Evolutionary conservation across 2,888 invertebrate genomes (phyloP), one percentile per base, ranked within the genome.

Genomic region (Epinotia ramella): DNA sequence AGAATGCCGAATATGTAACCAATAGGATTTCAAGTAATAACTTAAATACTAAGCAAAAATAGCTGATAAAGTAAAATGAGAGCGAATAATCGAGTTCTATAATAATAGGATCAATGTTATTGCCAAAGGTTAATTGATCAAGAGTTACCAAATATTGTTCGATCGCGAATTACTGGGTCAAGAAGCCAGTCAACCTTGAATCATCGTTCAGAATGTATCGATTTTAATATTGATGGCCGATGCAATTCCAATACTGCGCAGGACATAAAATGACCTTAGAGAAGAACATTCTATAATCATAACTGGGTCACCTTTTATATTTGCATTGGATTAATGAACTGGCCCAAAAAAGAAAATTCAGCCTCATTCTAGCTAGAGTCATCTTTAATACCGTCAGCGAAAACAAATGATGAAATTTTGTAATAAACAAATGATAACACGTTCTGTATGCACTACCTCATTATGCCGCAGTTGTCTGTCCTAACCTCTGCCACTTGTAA

Each of bases 401-500:
- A 28, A 66, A 67, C n/a, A 66, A 66, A 44, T 24, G 44, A 44
- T 24, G 12, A 57, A 9, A 18, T 16, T 71, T 20, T 18, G 20
- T 53, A 63, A 28, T 5, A 49, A 49, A 33, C 46, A 46, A 60
- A 63, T 63, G 53, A 33, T 7, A 33, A 6, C 11, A 18, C 33
- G 33, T 53, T 12, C 53, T 33, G 71, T 57, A 59, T 65, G 44
- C 20, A 65, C 60, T 60, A 18, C 53, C 60, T 77, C 74, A 67
- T 71, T 74, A 74, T 63, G 65, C 60, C 59, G 24, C 49, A 56
- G 75, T 68, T 74, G 75, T 72, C 49, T 63, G 33, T 71, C 64
- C 62, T 77, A 77, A 77, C 77, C 72, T 77, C 64, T 75, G 68
- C 68, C 71, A 64, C 74, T 64, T 75, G 70, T 75, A 53, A 24